Conservation (phyloP, 2,113 vertebrate genomes). For the Myotis lucifugus region DNA sequence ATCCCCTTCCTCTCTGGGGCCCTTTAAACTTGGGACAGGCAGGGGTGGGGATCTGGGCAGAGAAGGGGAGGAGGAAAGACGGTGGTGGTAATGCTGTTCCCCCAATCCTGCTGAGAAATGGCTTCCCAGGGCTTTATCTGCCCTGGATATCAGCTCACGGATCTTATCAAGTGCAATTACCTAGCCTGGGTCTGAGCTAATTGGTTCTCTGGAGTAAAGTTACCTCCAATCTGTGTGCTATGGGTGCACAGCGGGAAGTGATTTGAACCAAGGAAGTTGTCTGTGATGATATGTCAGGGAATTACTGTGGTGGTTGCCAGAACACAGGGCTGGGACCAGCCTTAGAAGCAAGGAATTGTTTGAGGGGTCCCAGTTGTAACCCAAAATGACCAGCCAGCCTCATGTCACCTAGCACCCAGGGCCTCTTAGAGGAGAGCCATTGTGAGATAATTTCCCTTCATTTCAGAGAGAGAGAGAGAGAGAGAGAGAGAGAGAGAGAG, state of each 20-base stretch:
- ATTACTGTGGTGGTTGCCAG: not conserved
- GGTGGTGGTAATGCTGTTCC: not conserved
- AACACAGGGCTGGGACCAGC: not conserved
- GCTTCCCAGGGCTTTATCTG: conserved; percentile 66
- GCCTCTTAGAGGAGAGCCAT: not conserved
- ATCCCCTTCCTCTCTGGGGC: not conserved
- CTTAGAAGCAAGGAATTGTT: not conserved
- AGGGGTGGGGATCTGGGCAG: not conserved
- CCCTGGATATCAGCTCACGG: conserved; percentile 65
- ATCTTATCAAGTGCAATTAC: conserved; percentile 82
- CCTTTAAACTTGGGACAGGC: not conserved
- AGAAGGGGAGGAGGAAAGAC: not conserved
- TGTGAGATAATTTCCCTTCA: not conserved
- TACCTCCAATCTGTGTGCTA: conserved; percentile 68
- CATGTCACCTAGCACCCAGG: not conserved
- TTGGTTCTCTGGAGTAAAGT: conserved; percentile 85
- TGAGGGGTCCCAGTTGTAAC: not conserved
- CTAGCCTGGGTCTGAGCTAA: conserved; percentile 81
- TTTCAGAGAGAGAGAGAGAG: not conserved
- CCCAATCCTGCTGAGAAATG: not conserved
- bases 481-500: too few species aligned
- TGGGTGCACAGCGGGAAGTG: conserved; percentile 73
- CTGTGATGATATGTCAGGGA: conserved; percentile 16
- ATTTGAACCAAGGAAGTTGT: conserved; percentile 63
- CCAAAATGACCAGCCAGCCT: not conserved